phyloP scores from a whole-genome alignment of 1,140 invertebrate genomes.

The Theocolax elegans region DNA sequence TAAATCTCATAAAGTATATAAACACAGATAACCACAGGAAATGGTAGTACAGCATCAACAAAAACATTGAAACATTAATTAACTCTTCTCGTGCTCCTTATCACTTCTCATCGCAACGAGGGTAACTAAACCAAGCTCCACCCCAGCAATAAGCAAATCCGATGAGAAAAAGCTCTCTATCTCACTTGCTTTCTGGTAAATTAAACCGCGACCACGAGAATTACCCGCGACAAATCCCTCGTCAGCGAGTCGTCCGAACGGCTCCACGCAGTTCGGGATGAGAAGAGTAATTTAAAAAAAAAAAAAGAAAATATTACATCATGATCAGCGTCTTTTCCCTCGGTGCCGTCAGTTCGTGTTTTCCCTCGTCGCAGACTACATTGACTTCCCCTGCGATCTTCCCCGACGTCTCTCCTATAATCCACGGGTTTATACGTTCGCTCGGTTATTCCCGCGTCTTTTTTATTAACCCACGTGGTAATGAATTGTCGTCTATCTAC shows the following conservation, averaged over 20 bases:
- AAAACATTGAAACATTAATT: too few relatives aligned
- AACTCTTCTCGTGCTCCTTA: background rate
- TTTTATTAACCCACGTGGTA: slow-evolving; percentile 5
- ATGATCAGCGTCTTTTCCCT: slow-evolving; percentile 8
- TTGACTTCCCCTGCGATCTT: background rate
- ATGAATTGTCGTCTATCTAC: background rate
- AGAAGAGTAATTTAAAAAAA: background rate
- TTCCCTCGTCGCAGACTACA: background rate
- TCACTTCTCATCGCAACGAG: background rate
- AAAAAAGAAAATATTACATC: background rate
- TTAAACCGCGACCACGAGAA: background rate
- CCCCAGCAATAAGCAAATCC: background rate
- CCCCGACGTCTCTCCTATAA: background rate
- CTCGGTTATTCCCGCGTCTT: too few relatives aligned
- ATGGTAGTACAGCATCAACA: too few relatives aligned
- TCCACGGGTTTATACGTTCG: background rate
- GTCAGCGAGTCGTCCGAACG: background rate
- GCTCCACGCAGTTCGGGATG: background rate
- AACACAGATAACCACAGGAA: too few relatives aligned
- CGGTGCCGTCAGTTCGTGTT: too few relatives aligned
- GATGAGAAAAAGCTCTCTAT: background rate
- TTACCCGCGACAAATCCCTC: background rate
- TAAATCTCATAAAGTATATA: too few relatives aligned
- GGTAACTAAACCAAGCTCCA: background rate
- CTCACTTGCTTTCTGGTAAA: background rate